Conservation (phyloP, 2,113 vertebrate genomes). For the Pitta sordida region DNA sequence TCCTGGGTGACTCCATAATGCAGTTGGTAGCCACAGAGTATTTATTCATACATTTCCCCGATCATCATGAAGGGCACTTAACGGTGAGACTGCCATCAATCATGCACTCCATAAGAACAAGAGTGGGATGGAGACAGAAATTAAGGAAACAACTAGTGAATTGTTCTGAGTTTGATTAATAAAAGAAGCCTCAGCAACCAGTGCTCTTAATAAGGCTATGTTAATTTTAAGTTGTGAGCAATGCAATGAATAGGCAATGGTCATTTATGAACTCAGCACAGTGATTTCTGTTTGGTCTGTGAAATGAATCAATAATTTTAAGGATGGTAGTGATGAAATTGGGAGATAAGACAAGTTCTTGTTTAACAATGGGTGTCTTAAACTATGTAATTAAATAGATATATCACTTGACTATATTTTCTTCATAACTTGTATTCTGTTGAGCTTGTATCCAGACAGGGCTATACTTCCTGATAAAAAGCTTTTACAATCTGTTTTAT, state of each 20-base stretch:
- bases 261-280: constrained; percentile 14
- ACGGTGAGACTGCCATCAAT: constrained; percentile 81
- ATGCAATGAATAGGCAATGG: not conserved
- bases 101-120: not conserved
- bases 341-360: not conserved
- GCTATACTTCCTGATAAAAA: not conserved
- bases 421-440: not conserved
- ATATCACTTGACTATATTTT: not conserved
- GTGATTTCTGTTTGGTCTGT: constrained; percentile 19
- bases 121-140: not conserved
- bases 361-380: not conserved
- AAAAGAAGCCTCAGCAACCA: constrained; percentile 13
- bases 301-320: constrained; percentile 41
- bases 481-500: not conserved
- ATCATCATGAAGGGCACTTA: constrained; percentile 97
- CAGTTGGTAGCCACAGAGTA: constrained; percentile 98
- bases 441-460: not conserved
- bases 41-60: constrained; percentile 98
- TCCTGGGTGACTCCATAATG: constrained; percentile 99
- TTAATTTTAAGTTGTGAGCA: constrained; percentile 52
- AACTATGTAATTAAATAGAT: not conserved
- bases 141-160: not conserved
- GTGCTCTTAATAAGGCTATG: constrained; percentile 39
- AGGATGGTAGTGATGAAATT: not conserved
- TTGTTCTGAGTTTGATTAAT: constrained; percentile 47